A percentile compares a stretch with the other conserved stretches of the same genome.
phyloP scores from a whole-genome alignment of 2,113 vertebrate species.

The Gallinago jamesoni region DNA sequence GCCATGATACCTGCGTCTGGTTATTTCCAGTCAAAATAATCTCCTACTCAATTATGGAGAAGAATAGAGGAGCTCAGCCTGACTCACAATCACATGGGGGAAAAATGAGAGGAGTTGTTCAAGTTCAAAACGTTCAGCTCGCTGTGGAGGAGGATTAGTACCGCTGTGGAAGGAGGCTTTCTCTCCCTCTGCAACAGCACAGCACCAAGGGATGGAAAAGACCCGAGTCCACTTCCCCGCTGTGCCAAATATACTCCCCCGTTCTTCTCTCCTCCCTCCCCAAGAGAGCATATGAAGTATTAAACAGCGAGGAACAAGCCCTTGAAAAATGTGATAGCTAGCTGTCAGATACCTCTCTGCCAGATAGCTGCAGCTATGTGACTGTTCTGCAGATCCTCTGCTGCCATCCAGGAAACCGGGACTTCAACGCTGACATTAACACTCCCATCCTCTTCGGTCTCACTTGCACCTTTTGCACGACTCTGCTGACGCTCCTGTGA shows the following conservation, averaged over 20 bases:
- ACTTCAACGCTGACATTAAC: not conserved
- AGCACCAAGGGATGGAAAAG: conserved; percentile 45
- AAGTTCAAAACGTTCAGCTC: conserved; percentile 66
- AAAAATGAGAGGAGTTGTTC: conserved; percentile 67
- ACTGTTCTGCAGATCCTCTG: not conserved
- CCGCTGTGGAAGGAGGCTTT: conserved; percentile 33
- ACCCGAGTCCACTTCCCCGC: conserved; percentile 53
- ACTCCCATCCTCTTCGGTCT: not conserved
- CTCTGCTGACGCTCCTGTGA: not conserved
- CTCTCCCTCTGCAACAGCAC: conserved; percentile 43
- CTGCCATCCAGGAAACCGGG: not conserved
- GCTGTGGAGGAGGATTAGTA: conserved; percentile 63
- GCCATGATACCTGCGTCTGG: conserved; percentile 65
- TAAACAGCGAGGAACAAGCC: conserved; percentile 47
- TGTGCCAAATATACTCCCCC: conserved; percentile 53
- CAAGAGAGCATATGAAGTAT: conserved; percentile 34
- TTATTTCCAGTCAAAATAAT: conserved; percentile 75
- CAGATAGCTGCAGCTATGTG: not conserved
- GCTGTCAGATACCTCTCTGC: conserved; percentile 31
- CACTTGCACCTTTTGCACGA: not conserved
- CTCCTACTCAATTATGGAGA: conserved; percentile 73
- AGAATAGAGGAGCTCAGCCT: conserved; percentile 70
- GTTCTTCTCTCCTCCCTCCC: conserved; percentile 58
- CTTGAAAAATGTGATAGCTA: conserved; percentile 32
- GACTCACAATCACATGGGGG: conserved; percentile 70